Percentiles rank a stretch among this genome's conserved stretches.
Conservation (phyloP, 2,113 vertebrate genomes). For the Bos javanicus region DNA sequence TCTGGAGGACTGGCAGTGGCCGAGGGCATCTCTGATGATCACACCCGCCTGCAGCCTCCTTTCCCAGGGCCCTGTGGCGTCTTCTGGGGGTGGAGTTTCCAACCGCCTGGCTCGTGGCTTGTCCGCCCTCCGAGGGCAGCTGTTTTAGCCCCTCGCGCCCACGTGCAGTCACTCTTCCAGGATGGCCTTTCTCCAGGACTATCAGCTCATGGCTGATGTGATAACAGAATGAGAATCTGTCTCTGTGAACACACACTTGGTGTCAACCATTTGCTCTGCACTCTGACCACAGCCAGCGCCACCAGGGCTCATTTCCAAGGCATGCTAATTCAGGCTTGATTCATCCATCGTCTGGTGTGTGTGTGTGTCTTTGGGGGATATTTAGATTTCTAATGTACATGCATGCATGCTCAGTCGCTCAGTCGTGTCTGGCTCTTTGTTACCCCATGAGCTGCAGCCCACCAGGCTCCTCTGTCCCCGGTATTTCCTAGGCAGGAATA, state of each 20-base stretch:
- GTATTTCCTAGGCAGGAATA: not conserved
- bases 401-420: not conserved
- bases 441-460: not conserved
- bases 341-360: not conserved
- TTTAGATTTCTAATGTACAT: rapidly evolving
- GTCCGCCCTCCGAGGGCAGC: rapidly evolving
- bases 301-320: not conserved
- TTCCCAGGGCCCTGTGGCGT: rapidly evolving
- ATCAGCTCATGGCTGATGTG: rapidly evolving
- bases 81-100: rapidly evolving
- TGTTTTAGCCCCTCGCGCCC: rapidly evolving
- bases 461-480: not conserved
- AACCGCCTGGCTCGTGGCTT: too few species aligned
- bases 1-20: rapidly evolving
- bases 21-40: rapidly evolving
- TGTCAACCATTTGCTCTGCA: rapidly evolving
- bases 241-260: rapidly evolving
- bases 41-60: rapidly evolving
- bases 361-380: not conserved
- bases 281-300: too few species aligned
- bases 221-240: rapidly evolving
- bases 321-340: rapidly evolving
- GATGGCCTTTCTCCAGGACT: too few species aligned
- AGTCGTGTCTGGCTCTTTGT: not conserved
- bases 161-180: rapidly evolving